These are phyloP conservation scores for Trilocha varians DNA, from an alignment of 2,888 invertebrate species.

Conservation along the genomic window DNA sequence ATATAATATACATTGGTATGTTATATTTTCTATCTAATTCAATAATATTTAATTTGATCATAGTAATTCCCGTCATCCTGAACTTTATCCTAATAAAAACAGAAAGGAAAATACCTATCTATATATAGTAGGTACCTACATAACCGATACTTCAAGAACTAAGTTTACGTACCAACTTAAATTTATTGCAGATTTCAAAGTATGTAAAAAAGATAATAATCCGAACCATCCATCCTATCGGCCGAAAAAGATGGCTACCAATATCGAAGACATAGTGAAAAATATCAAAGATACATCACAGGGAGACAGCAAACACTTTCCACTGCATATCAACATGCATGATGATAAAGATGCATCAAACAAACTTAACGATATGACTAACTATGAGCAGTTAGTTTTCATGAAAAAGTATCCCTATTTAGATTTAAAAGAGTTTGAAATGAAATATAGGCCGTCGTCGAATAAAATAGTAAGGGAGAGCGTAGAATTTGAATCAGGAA, in stretches of 20 bases:
- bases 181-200: slow-evolving; percentile 20
- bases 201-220: slow-evolving; percentile 18
- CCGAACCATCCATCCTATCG: slow-evolving; percentile 19
- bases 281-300: slow-evolving; percentile 32
- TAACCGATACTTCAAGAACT: too few species aligned
- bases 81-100: too few species aligned
- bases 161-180: too few species aligned
- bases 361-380: slow-evolving; percentile 37
- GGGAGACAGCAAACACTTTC: slow-evolving; percentile 23
- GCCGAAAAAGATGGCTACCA: slow-evolving; percentile 31
- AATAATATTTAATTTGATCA: too few species aligned
- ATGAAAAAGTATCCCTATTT: slow-evolving; percentile 64
- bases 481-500: slow-evolving; percentile 23
- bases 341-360: slow-evolving; percentile 27
- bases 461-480: slow-evolving; percentile 40
- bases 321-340: slow-evolving; percentile 19
- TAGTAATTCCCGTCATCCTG: too few species aligned
- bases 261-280: slow-evolving; percentile 27
- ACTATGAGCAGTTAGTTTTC: slow-evolving; percentile 55
- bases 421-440: slow-evolving; percentile 49
- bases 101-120: too few species aligned
- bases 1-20: too few species aligned
- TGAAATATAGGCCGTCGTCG: slow-evolving; percentile 34
- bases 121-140: too few species aligned
- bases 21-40: too few species aligned